Conservation (phyloP, 2,113 vertebrate species). For the Brachyistius frenatus region DNA sequence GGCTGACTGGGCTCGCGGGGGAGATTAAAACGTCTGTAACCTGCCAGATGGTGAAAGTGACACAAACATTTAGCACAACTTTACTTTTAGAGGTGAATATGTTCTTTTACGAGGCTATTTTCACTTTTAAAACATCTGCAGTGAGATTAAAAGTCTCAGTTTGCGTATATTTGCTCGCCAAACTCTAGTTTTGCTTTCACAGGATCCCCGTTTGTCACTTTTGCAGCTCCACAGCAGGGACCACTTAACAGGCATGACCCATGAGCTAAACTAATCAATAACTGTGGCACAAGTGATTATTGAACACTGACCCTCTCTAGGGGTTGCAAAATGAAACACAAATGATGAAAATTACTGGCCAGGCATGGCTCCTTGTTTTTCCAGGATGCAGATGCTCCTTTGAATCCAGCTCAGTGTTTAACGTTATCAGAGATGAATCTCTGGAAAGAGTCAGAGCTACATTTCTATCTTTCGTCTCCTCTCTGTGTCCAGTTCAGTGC, state of each 20-base stretch:
- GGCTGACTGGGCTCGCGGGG: constrained; percentile 45
- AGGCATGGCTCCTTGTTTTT: constrained; percentile 5
- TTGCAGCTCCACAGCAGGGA: constrained; percentile 5
- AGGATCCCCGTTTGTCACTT: not conserved
- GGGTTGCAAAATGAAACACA: constrained; percentile 15
- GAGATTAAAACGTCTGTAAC: constrained; percentile 49
- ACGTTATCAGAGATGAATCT: constrained; percentile 58
- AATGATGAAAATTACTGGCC: constrained; percentile 26
- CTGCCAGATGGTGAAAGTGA: constrained; percentile 53
- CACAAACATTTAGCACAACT: constrained; percentile 12
- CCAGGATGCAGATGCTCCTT: constrained; percentile 37
- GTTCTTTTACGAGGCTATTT: not conserved
- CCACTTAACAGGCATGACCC: constrained; percentile 2
- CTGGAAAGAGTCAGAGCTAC: constrained; percentile 47
- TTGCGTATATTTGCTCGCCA: not conserved
- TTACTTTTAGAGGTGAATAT: not conserved
- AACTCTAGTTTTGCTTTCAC: constrained; percentile 14
- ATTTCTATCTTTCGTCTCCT: constrained; percentile 57
- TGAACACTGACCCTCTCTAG: constrained; percentile 11
- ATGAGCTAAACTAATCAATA: constrained; percentile 43
- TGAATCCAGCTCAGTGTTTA: constrained; percentile 64
- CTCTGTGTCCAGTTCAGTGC: constrained; percentile 78
- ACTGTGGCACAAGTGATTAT: constrained; percentile 40
- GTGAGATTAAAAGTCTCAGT: constrained; percentile 1
- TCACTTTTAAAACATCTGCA: not conserved